Conservation (phyloP, 2,888 invertebrate species). For the Gastracanthus pulcherrimus region DNA sequence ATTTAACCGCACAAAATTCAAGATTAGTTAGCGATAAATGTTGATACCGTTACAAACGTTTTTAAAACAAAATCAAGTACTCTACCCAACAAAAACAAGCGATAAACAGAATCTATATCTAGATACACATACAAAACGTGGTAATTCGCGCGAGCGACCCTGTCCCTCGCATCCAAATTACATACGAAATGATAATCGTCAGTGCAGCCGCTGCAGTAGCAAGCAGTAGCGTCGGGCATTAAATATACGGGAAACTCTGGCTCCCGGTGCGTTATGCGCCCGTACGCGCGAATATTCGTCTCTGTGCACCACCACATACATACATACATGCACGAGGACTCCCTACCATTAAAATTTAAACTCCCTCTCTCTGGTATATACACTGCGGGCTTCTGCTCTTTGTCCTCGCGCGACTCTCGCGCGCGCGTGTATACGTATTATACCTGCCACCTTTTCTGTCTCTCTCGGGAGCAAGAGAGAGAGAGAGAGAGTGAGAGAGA, state of each 20-base stretch:
- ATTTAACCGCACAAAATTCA: no score
- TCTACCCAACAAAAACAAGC: no score
- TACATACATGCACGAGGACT: no score
- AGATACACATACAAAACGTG: no score
- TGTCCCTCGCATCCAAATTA: not conserved
- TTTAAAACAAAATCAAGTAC: no score
- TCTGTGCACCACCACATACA: no score
- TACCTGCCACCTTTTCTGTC: slow-evolving; percentile 11
- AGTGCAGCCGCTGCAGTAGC: not conserved
- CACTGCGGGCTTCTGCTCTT: slow-evolving; percentile 16
- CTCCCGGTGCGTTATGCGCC: no score
- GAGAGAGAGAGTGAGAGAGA: slow-evolving; percentile 11
- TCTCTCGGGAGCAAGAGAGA: not conserved
- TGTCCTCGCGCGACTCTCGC: slow-evolving; percentile 38
- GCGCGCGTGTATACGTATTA: not conserved
- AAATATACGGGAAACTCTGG: slow-evolving; percentile 24
- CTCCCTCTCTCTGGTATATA: not conserved
- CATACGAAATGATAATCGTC: slow-evolving; percentile 21
- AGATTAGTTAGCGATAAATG: no score
- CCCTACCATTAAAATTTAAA: slow-evolving; percentile 25
- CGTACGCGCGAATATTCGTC: no score
- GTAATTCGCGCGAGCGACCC: not conserved
- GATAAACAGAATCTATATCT: no score
- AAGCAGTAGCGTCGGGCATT: no score
- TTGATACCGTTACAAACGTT: no score